Conservation (phyloP, 1,140 invertebrate species). For the Leptinotarsa lineolata region DNA sequence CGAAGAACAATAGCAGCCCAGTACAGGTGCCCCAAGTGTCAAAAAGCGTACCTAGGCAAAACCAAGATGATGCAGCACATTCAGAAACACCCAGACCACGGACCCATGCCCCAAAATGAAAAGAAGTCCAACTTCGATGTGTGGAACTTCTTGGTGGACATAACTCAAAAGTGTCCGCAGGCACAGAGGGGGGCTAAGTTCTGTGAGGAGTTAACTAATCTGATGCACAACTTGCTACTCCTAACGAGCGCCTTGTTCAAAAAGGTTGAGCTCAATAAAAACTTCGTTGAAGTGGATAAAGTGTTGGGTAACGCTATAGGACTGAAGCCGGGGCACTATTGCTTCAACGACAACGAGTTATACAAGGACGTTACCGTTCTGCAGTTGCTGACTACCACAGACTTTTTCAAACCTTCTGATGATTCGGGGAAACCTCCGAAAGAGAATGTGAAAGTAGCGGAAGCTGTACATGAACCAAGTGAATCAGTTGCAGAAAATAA, state of each 20-base stretch:
- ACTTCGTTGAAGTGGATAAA: conserved; percentile 44
- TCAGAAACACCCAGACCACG: conserved; percentile 67
- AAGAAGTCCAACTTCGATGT: conserved; percentile 44
- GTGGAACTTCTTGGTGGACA: conserved; percentile 51
- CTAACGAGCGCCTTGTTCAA: conserved; percentile 50
- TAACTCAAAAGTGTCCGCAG: conserved; percentile 44
- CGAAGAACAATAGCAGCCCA: conserved; percentile 62
- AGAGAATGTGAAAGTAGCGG: neutral
- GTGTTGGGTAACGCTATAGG: conserved; percentile 43
- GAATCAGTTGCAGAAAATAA: neutral
- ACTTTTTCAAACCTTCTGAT: conserved; percentile 42
- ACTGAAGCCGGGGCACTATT: conserved; percentile 46
- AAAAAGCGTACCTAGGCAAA: conserved; percentile 63
- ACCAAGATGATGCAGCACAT: conserved; percentile 66
- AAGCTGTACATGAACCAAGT: neutral
- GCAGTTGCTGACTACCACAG: conserved; percentile 39
- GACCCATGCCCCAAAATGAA: conserved; percentile 46
- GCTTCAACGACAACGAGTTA: conserved; percentile 51
- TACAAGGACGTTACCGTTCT: conserved; percentile 48
- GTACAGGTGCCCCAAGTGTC: conserved; percentile 63
- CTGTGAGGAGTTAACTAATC: conserved; percentile 49
- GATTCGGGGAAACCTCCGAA: neutral
- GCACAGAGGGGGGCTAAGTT: conserved; percentile 48
- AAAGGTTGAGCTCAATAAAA: conserved; percentile 39
- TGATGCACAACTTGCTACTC: conserved; percentile 46